Base-by-base conservation (phyloP, 2,113 vertebrate species). In the Lates calcarifer region DNA sequence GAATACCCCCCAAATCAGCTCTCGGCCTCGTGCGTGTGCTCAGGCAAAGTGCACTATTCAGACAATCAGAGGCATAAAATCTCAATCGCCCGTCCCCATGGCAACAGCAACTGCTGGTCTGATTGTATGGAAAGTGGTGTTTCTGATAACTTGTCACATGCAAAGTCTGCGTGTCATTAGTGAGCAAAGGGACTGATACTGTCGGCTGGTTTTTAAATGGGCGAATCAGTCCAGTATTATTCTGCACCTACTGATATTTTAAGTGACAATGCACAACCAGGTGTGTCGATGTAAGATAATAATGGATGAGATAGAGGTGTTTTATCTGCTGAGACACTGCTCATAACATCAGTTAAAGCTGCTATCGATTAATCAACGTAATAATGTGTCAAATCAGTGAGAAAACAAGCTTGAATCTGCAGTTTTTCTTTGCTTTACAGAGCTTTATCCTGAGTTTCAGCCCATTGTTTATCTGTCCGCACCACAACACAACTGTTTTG, bases 91-190 rank as follows among this genome's bases (percentile, higher is more conserved):
- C 18, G 64, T 94, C 77, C 45, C 91, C 86, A 90, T 90, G 89
- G 93, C 70, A 92, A 92, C 91, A 88, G 81, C 77, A 78, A 65
- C 86, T 79, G 85, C 71, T 13, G 2, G 76, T 87, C 68, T 80
- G 90, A 93, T 88, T 90, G 84, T 87, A 70, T 76, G 60, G 26
- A 86, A 86, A 87, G 85, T 87, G 82, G 80, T 77, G 77, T 86
- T 84, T 82, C 74, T 84, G 77, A 83, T 76, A 87, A 91, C 62
- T 87, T 82, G 72, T 75, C 75, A 80, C 69, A 62, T 26, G 65
- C 77, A 72, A 85, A 72, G 81, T 77, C 80, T 61, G 64, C 2
- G 33, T 76, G 64, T 76, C 47, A 62, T 5, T 5, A 26, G 58
- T 6, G 51, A 63, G 37, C 45, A 24, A 18, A 47, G 26, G 26